phyloP scores from a whole-genome alignment of 2,888 invertebrate genomes.

The Mythimna pallens region DNA sequence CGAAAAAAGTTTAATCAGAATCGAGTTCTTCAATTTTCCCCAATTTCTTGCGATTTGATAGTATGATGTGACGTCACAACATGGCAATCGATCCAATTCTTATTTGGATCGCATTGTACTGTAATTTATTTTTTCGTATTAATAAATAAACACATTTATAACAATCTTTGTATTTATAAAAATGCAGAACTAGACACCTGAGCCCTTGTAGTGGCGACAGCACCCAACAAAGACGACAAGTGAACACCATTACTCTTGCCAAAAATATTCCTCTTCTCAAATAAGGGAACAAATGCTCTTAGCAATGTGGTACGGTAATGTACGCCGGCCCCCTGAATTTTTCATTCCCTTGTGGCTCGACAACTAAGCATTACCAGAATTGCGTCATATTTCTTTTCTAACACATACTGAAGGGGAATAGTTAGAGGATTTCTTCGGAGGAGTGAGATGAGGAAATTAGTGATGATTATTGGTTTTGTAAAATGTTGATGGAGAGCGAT shows the following conservation, averaged over 20 bases:
- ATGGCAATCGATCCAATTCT: too few species aligned
- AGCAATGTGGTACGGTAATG: conserved; percentile 87
- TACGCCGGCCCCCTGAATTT: conserved; percentile 89
- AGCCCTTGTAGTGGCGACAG: conserved; percentile 60
- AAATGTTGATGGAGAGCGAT: too few species aligned
- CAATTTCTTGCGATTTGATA: too few species aligned
- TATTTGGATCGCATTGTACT: too few species aligned
- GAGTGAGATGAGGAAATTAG: conserved; percentile 72
- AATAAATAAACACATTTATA: too few species aligned
- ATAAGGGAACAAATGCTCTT: conserved; percentile 85
- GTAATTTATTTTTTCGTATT: too few species aligned
- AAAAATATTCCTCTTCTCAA: conserved; percentile 83
- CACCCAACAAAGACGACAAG: conserved; percentile 64
- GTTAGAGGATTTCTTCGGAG: conserved; percentile 82
- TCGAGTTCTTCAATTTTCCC: too few species aligned
- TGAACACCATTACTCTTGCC: conserved; percentile 74
- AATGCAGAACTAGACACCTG: conserved; percentile 68
- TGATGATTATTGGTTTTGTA: conserved; percentile 65
- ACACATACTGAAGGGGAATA: conserved; percentile 83
- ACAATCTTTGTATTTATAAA: not conserved
- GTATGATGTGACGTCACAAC: too few species aligned
- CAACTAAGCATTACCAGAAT: conserved; percentile 90
- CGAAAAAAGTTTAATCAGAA: too few species aligned
- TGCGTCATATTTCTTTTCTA: conserved; percentile 90
- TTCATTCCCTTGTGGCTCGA: conserved; percentile 90